Evolutionary conservation across 2,888 invertebrate genomes (phyloP).

Genomic region (Hemistola chrysoprasaria): DNA sequence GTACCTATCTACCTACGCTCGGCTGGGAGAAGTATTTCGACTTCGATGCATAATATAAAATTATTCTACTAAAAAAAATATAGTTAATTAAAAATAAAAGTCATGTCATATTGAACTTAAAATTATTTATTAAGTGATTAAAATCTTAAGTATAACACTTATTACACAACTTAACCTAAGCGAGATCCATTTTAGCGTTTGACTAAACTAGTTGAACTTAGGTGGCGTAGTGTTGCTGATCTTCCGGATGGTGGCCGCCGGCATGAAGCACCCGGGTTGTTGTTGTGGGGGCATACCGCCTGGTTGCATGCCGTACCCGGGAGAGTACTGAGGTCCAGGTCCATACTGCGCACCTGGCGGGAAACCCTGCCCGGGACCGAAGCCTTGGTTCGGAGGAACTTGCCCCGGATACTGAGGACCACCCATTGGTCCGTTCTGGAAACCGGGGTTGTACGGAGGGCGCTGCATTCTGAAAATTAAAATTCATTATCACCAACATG

Average conservation of each 20-base stretch:
- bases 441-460: slow-evolving; percentile 45
- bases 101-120: too few species aligned
- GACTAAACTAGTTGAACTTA: slow-evolving; percentile 35
- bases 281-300: slow-evolving; percentile 30
- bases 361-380: slow-evolving; percentile 20
- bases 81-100: too few species aligned
- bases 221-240: slow-evolving; percentile 49
- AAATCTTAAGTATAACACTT: slow-evolving; percentile 4
- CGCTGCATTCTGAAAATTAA: slow-evolving; percentile 68
- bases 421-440: slow-evolving; percentile 29
- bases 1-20: too few species aligned
- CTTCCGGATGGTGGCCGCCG: slow-evolving; percentile 51
- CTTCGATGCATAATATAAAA: too few species aligned
- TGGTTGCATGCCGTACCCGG: slow-evolving; percentile 41
- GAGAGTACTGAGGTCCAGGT: slow-evolving; percentile 32
- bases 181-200: too few species aligned
- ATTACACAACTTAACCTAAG: not conserved
- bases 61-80: too few species aligned
- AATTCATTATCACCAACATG: too few species aligned
- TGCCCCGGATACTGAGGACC: slow-evolving; percentile 24
- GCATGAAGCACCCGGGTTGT: slow-evolving; percentile 51
- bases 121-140: not conserved
- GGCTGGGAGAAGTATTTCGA: too few species aligned
- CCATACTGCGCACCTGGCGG: slow-evolving; percentile 24
- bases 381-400: slow-evolving; percentile 26